phyloP scores from a whole-genome alignment of 2,797 vertebrate species.

The Tapera naevia region DNA sequence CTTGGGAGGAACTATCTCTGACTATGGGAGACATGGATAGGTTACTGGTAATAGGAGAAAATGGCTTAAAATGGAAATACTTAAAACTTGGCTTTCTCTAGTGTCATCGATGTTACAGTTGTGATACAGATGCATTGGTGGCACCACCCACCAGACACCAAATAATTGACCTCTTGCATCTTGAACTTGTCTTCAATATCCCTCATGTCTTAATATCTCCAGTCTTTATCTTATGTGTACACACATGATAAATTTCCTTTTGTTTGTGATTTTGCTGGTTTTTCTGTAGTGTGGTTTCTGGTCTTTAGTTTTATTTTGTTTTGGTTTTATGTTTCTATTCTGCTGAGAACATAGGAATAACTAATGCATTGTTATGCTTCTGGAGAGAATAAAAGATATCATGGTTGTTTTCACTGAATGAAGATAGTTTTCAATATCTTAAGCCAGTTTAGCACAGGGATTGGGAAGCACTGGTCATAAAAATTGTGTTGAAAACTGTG shows the following conservation, averaged over 20 bases:
- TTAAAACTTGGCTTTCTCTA: neutral
- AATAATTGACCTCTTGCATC: neutral
- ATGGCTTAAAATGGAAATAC: neutral
- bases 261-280: rapidly evolving
- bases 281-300: neutral
- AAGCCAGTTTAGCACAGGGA: neutral
- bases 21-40: neutral
- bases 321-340: neutral
- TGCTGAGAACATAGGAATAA: neutral
- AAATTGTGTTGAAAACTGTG: neutral
- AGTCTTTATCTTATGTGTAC: neutral
- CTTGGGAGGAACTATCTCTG: neutral
- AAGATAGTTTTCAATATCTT: neutral
- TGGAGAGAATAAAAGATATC: neutral
- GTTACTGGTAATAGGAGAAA: neutral
- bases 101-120: neutral
- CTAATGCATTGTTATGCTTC: neutral
- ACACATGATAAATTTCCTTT: neutral
- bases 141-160: neutral
- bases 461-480: neutral
- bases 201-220: rapidly evolving
- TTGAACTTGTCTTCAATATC: neutral
- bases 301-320: neutral
- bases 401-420: neutral
- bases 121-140: neutral